phyloP scores from a whole-genome alignment of 2,888 invertebrate species.

The Kryphioiulus occultus region DNA sequence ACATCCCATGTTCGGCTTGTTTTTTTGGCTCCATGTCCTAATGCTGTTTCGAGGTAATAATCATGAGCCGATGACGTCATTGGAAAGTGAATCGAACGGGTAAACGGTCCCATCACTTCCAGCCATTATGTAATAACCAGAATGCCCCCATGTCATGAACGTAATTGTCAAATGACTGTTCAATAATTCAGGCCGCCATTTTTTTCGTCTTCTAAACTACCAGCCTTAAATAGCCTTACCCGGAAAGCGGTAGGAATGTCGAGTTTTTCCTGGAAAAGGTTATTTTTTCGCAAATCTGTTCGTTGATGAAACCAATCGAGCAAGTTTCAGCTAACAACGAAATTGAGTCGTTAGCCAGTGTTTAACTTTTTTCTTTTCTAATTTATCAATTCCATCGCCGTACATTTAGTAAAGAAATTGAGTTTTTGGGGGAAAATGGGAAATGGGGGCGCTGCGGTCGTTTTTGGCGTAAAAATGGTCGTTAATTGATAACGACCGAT shows the following conservation, averaged over 20 bases:
- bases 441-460: too few relatives aligned
- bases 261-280: too few relatives aligned
- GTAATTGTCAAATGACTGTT: not conserved
- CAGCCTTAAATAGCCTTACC: not conserved
- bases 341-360: too few relatives aligned
- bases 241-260: too few relatives aligned
- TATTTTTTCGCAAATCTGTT: too few relatives aligned
- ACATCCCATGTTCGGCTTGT: not conserved
- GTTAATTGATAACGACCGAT: too few relatives aligned
- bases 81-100: not conserved
- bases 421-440: too few relatives aligned
- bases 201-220: not conserved
- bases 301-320: too few relatives aligned
- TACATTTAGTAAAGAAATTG: too few relatives aligned
- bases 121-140: not conserved
- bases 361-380: too few relatives aligned
- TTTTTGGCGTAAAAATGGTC: not conserved
- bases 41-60: not conserved
- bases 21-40: not conserved
- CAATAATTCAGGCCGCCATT: not conserved
- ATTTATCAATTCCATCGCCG: too few relatives aligned
- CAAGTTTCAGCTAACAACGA: too few relatives aligned
- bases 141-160: not conserved
- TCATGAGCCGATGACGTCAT: not conserved
- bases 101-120: not conserved